phyloP scores from a whole-genome alignment of 2,888 invertebrate species.

The Xanthia togata region DNA sequence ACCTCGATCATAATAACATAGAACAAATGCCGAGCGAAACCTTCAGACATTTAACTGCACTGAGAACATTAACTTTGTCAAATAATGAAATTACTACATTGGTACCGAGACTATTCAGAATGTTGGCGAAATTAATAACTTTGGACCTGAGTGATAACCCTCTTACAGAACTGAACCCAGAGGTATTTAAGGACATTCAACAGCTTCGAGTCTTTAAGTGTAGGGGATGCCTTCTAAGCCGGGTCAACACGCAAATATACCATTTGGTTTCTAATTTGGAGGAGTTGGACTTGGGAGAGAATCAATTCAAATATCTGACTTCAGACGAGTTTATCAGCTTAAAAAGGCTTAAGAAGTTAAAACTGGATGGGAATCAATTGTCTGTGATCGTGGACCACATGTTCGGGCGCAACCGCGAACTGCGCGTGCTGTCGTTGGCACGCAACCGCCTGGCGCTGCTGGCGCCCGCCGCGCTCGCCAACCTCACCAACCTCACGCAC shows the following conservation, averaged over 20 bases:
- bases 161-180: constrained; percentile 93
- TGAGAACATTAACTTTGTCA: constrained; percentile 92
- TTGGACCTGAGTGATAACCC: constrained; percentile 95
- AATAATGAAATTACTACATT: constrained; percentile 92
- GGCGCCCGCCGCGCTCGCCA: constrained; percentile 93
- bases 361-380: constrained; percentile 94
- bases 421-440: constrained; percentile 91
- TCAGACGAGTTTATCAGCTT: constrained; percentile 93
- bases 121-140: constrained; percentile 93
- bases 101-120: constrained; percentile 93
- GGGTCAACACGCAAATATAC: constrained; percentile 95
- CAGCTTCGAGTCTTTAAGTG: constrained; percentile 93
- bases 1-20: constrained; percentile 94
- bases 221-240: constrained; percentile 92
- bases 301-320: constrained; percentile 94
- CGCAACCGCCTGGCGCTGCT: constrained; percentile 94
- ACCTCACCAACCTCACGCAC: constrained; percentile 92
- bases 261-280: constrained; percentile 93
- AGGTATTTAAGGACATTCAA: constrained; percentile 94
- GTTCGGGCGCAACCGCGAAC: constrained; percentile 90
- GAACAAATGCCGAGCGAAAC: constrained; percentile 94
- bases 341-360: constrained; percentile 91
- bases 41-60: constrained; percentile 93
- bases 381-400: constrained; percentile 94
- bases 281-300: constrained; percentile 94